phyloP scores from a whole-genome alignment of 2,888 invertebrate genomes.

The Limnephilus rhombicus region DNA sequence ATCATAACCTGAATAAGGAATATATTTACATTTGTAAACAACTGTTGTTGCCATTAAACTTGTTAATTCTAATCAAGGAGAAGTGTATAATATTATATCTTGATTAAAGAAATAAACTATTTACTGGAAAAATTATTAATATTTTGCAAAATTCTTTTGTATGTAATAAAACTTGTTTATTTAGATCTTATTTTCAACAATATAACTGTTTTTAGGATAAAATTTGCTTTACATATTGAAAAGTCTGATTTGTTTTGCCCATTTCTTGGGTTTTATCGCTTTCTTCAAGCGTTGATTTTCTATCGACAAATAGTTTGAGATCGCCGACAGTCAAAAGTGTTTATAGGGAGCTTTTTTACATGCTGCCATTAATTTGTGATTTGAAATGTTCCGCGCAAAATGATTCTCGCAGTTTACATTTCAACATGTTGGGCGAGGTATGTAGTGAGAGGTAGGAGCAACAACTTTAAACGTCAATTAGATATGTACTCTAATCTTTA shows the following conservation, averaged over 20 bases:
- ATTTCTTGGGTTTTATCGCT: neutral
- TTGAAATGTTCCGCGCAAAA: conserved; percentile 10
- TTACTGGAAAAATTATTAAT: neutral
- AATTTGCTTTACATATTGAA: conserved; percentile 22
- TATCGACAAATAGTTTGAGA: neutral
- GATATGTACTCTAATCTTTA: neutral
- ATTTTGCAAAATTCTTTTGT: neutral
- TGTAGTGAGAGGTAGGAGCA: neutral
- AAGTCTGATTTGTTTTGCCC: conserved; percentile 32
- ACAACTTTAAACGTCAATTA: neutral
- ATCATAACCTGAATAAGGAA: conserved; percentile 3
- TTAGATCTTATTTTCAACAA: neutral
- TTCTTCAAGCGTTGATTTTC: conserved; percentile 1
- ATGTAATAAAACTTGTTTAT: neutral
- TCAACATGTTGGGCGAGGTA: neutral
- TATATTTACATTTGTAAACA: conserved; percentile 31
- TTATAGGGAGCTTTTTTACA: conserved; percentile 19
- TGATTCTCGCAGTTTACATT: neutral
- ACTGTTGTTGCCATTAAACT: conserved; percentile 9
- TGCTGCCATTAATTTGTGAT: conserved; percentile 27
- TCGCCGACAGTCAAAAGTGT: neutral
- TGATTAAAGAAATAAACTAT: neutral
- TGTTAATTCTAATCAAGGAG: conserved; percentile 5
- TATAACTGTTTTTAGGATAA: conserved; percentile 13
- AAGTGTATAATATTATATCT: conserved; percentile 6